Conservation (phyloP, 2,797 vertebrate genomes). For the Strix occidentalis region DNA sequence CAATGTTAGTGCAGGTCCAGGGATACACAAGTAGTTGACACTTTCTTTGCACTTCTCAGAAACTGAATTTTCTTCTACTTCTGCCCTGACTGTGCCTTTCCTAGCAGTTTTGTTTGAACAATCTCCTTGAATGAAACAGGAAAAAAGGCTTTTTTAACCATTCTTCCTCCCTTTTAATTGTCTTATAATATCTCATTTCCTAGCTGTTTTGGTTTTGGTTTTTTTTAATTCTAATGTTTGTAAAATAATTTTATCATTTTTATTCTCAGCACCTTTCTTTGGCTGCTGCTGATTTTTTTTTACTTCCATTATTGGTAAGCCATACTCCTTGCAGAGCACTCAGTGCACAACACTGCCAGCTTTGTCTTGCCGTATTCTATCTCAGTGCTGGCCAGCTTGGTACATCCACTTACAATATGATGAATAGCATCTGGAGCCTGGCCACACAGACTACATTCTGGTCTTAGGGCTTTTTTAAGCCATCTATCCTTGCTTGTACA, state of each 20-base stretch:
- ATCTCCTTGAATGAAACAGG: neutral
- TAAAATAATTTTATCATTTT: neutral
- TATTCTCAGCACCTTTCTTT: neutral
- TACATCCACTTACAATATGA: constrained; percentile 25
- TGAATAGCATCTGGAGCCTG: constrained; percentile 10
- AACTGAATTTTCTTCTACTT: neutral
- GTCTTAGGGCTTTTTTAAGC: neutral
- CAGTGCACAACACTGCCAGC: neutral
- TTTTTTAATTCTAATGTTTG: neutral
- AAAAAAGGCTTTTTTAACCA: neutral
- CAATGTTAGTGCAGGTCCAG: neutral
- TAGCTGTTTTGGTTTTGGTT: too few relatives aligned
- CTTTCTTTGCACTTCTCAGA: neutral
- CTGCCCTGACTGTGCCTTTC: neutral
- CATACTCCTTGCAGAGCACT: neutral
- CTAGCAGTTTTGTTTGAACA: neutral
- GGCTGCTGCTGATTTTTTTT: neutral
- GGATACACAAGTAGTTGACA: neutral
- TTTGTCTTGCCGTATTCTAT: neutral
- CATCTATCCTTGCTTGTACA: constrained; percentile 10
- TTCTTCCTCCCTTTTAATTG: neutral
- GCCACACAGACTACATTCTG: neutral
- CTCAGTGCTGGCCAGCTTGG: neutral
- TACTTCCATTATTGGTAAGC: neutral
- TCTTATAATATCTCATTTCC: neutral